Evolutionary conservation across 2,888 invertebrate species (phyloP).

Genomic region (Leucoma salicis): DNA sequence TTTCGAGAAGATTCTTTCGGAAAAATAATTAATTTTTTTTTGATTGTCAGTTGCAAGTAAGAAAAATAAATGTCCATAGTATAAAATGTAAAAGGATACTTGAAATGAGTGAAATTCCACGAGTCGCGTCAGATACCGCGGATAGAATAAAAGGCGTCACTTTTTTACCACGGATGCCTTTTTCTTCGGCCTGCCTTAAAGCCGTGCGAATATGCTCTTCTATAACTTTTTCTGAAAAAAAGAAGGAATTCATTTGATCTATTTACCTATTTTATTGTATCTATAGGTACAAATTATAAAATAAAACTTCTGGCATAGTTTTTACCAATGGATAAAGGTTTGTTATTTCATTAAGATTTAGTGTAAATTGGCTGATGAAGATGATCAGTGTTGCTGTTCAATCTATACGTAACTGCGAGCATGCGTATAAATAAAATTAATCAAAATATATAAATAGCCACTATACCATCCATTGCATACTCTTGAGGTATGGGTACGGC

Average conservation of each 20-base stretch:
- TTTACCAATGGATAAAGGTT: too few relatives aligned
- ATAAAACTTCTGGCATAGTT: too few relatives aligned
- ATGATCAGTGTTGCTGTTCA: too few relatives aligned
- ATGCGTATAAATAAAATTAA: too few relatives aligned
- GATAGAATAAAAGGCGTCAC: conserved; percentile 95
- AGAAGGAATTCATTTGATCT: background rate
- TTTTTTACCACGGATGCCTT: conserved; percentile 89
- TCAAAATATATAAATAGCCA: background rate
- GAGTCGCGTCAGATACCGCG: conserved; percentile 89
- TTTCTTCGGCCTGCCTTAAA: conserved; percentile 81
- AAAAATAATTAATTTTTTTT: too few relatives aligned
- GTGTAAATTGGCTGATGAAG: too few relatives aligned
- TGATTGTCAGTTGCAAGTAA: too few relatives aligned
- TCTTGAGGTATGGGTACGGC: conserved; percentile 94
- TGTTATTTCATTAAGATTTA: too few relatives aligned
- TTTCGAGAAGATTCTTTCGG: background rate
- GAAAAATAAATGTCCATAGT: too few relatives aligned
- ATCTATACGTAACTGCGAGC: too few relatives aligned
- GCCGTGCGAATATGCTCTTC: conserved; percentile 88
- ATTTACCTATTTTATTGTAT: too few relatives aligned
- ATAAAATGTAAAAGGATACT: conserved; percentile 87
- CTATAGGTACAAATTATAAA: too few relatives aligned
- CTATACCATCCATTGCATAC: conserved; percentile 81
- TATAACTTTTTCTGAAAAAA: conserved; percentile 74
- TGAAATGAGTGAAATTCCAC: conserved; percentile 90